Base-by-base conservation (phyloP, 23 tunicate genomes). In the Diplosoma virens region DNA sequence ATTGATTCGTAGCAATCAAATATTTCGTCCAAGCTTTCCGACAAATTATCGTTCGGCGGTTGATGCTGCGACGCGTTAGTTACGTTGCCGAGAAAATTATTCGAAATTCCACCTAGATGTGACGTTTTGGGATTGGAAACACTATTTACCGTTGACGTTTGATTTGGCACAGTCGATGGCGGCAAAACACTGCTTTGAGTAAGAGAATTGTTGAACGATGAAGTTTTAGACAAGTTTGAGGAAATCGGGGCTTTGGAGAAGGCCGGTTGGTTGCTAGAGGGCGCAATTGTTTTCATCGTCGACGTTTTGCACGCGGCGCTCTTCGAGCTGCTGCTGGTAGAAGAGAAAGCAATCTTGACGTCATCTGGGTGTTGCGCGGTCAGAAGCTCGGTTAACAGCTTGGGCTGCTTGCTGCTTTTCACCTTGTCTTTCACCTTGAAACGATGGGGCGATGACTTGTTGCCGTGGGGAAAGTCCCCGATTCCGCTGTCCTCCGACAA, bases 401-500 rank as follows among this genome's bases (percentile, higher is more conserved):
- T 17, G 33, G 6, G 23, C 61, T 47, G 47, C 32, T 65, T 47
- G 28, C 5, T 5, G 14, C 56, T 33, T 29, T 36, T 45, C 46
- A 74, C 22, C 32, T 78, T 78, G 83, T 64, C 60, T 32, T 52
- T 80, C 1, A 77, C 47, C 20, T 34, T 72, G 6, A 61, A 25
- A 3, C 61, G 59, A 3, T 29, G 59, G 20, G 37, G 59, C 16
- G 61, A 72, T 3, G 34, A 6, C 61, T 72, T 72, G 34, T 21
- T 23, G 18, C 25, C 28, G 78, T 27, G 16, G 18, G 61, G 9
- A 2, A 35, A 4, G 47, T 48, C 78, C 3, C 34, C 78, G 25
- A 76, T 58, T 27, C 67, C 68, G 48, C 68, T 58, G 66, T 68
- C 76, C n/a, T 82, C 81, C 66, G 59, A 50, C 27, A 47, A 27